These are phyloP conservation scores for Cinclus mexicanus DNA, from an alignment of 2,113 vertebrate genomes.

Conservation along the genomic window DNA sequence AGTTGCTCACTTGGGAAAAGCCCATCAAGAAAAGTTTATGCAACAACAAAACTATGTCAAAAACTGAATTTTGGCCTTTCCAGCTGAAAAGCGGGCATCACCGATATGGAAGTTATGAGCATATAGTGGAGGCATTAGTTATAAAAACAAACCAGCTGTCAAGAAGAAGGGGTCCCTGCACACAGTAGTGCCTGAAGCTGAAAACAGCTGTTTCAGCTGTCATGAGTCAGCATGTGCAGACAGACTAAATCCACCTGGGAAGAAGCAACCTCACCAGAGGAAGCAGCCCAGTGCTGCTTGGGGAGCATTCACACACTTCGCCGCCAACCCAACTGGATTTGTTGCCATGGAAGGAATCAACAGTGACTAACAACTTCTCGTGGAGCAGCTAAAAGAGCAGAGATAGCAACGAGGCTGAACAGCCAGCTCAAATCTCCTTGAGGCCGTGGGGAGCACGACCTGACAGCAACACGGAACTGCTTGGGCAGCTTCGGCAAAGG, in stretches of 20 bases:
- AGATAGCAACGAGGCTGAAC: constrained; percentile 25
- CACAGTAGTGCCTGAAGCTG: constrained; percentile 69
- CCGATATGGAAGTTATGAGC: constrained; percentile 59
- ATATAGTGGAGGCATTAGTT: constrained; percentile 63
- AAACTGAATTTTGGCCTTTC: not conserved
- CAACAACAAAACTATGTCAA: not conserved
- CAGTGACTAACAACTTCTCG: constrained; percentile 55
- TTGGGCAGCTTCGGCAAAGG: not conserved
- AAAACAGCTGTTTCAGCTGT: constrained; percentile 68
- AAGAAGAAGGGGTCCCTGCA: constrained; percentile 64
- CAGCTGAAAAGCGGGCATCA: constrained; percentile 19
- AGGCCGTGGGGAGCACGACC: not conserved
- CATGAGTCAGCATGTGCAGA: constrained; percentile 69
- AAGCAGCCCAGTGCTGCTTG: constrained; percentile 42
- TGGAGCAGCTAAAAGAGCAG: not conserved
- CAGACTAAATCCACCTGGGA: constrained; percentile 69
- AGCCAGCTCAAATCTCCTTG: constrained; percentile 1
- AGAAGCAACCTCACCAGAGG: constrained; percentile 66
- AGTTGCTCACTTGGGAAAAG: not conserved
- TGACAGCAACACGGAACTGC: not conserved
- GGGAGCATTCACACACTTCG: constrained; percentile 30
- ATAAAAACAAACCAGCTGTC: constrained; percentile 68
- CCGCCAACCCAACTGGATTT: constrained; percentile 40
- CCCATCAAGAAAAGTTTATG: not conserved
- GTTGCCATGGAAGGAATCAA: constrained; percentile 64